These are phyloP conservation scores for Nestor notabilis DNA, from an alignment of 2,113 vertebrate species.

Conservation along the genomic window DNA sequence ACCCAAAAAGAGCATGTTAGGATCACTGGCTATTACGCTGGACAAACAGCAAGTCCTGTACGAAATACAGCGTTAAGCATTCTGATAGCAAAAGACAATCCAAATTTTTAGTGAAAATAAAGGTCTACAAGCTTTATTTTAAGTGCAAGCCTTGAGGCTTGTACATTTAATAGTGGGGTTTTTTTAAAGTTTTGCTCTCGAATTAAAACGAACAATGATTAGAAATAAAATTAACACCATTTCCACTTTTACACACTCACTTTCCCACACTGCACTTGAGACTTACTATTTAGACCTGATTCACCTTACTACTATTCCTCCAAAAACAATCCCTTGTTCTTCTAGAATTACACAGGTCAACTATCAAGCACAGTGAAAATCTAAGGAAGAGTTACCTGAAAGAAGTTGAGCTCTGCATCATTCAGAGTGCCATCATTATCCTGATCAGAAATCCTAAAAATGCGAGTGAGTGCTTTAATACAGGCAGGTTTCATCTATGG, in stretches of 20 bases:
- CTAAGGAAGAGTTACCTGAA: slow-evolving; percentile 82
- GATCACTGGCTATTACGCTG: not conserved
- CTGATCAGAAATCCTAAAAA: slow-evolving; percentile 97
- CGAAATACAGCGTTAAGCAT: not conserved
- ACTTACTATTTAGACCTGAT: not conserved
- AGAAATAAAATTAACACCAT: not conserved
- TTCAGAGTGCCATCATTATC: slow-evolving; percentile 98
- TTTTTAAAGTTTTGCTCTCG: not conserved
- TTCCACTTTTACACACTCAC: not conserved
- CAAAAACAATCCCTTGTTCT: not conserved
- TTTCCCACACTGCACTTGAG: not conserved
- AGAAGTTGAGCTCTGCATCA: slow-evolving; percentile 97
- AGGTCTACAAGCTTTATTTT: not conserved
- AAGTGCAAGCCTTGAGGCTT: not conserved
- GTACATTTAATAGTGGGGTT: not conserved
- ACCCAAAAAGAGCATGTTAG: not conserved
- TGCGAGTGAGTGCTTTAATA: slow-evolving; percentile 93
- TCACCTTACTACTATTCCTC: not conserved
- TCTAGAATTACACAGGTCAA: not conserved
- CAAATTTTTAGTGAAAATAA: not conserved
- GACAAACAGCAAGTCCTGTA: not conserved
- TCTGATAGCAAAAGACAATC: not conserved
- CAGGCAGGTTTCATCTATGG: slow-evolving; percentile 93
- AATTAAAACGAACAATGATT: not conserved
- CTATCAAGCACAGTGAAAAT: not conserved